phyloP scores from a whole-genome alignment of 1,140 invertebrate species.

The Xylocopa sonorina region DNA sequence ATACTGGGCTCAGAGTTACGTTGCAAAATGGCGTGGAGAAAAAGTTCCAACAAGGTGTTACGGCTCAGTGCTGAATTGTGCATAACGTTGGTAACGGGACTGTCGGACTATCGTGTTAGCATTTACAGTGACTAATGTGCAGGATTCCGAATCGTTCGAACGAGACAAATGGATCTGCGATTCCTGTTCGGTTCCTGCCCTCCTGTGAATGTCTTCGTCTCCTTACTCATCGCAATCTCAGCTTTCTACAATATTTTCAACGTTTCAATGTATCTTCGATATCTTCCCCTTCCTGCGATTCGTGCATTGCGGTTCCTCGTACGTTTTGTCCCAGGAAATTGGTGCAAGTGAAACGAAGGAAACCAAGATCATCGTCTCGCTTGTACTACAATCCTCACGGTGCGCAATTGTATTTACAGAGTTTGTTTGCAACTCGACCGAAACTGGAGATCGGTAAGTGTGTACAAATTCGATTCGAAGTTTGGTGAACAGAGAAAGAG shows the following conservation, averaged over 20 bases:
- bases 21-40: neutral
- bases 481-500: neutral
- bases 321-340: no score
- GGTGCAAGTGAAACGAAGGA: no score
- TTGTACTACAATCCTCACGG: no score
- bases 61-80: constrained; percentile 13
- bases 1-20: neutral
- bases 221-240: neutral
- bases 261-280: neutral
- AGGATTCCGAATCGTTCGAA: neutral
- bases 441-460: neutral
- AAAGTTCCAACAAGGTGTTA: constrained; percentile 16
- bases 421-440: neutral
- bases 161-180: neutral
- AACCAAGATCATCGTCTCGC: no score
- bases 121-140: constrained; percentile 34
- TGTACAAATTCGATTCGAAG: constrained; percentile 15
- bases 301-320: no score
- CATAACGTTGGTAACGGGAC: neutral
- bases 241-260: neutral
- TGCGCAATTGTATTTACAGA: no score
- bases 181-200: neutral
- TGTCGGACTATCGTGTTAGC: constrained; percentile 1
- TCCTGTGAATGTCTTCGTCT: constrained; percentile 5
- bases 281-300: neutral